phyloP scores from a whole-genome alignment of 2,888 invertebrate genomes.

The Norana najaformis region DNA sequence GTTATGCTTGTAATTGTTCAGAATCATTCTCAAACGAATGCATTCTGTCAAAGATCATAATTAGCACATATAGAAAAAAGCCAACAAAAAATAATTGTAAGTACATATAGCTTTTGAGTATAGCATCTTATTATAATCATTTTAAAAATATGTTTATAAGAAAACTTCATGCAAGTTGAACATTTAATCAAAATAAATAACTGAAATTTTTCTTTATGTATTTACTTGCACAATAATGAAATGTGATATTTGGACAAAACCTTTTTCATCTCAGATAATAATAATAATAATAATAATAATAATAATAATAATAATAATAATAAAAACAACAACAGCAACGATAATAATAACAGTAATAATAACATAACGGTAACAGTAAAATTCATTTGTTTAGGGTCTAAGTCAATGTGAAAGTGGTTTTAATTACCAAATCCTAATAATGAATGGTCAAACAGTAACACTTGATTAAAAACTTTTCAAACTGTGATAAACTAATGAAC shows the following conservation, averaged over 20 bases:
- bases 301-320: not conserved
- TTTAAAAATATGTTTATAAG: not conserved
- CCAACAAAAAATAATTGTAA: not conserved
- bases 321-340: too few species aligned
- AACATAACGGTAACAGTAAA: not conserved
- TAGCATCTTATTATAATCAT: not conserved
- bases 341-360: not conserved
- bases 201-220: not conserved
- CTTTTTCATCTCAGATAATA: not conserved
- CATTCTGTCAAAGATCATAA: too few species aligned
- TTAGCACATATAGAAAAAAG: not conserved
- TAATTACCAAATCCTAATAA: not conserved
- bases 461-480: not conserved
- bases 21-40: too few species aligned
- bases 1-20: too few species aligned
- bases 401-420: not conserved
- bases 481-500: not conserved
- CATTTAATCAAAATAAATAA: not conserved
- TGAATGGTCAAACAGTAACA: not conserved
- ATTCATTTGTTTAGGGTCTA: not conserved
- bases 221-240: not conserved
- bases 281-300: not conserved
- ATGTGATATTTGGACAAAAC: not conserved
- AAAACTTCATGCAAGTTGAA: not conserved
- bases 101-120: not conserved